Percentiles rank a stretch among this genome's conserved stretches.
phyloP scores from a whole-genome alignment of 1,140 invertebrate genomes.

The Oncopodura yosiiana region DNA sequence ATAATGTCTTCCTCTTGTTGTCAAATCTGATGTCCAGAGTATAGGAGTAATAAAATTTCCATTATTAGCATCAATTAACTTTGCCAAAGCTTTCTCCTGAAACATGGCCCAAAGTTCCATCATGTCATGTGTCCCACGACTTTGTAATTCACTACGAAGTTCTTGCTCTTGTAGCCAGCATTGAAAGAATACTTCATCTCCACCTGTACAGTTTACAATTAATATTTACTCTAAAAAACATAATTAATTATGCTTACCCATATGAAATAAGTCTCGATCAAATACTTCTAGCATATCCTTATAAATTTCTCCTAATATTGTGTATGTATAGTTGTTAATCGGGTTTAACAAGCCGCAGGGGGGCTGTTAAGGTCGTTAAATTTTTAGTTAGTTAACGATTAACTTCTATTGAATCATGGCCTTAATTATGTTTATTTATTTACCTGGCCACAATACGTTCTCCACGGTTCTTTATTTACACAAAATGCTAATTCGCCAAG shows the following conservation, averaged over 20 bases:
- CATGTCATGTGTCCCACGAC: conserved; percentile 33
- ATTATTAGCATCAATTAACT: conserved; percentile 24
- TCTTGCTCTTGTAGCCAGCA: conserved; percentile 38
- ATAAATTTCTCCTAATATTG: conserved; percentile 19
- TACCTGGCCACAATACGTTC: background rate
- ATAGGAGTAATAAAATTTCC: conserved; percentile 21
- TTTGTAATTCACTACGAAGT: conserved; percentile 36
- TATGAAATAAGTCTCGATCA: conserved; percentile 37
- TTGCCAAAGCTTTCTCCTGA: conserved; percentile 28
- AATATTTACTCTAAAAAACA: too few species aligned
- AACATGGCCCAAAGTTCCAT: conserved; percentile 33
- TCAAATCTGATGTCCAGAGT: conserved; percentile 34
- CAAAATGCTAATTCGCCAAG: conserved; percentile 21
- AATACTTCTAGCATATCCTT: conserved; percentile 42
- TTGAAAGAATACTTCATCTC: conserved; percentile 38
- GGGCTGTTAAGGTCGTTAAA: too few species aligned
- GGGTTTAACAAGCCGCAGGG: conserved; percentile 34
- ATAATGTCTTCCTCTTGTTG: conserved; percentile 12
- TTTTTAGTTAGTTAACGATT: too few species aligned
- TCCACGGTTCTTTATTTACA: conserved; percentile 22
- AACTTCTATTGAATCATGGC: too few species aligned
- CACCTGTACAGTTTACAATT: too few species aligned
- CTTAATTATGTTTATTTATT: too few species aligned
- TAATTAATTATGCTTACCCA: too few species aligned
- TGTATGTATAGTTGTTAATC: conserved; percentile 20